phyloP scores from a whole-genome alignment of 2,113 vertebrate species.

The Toxostoma redivivum region DNA sequence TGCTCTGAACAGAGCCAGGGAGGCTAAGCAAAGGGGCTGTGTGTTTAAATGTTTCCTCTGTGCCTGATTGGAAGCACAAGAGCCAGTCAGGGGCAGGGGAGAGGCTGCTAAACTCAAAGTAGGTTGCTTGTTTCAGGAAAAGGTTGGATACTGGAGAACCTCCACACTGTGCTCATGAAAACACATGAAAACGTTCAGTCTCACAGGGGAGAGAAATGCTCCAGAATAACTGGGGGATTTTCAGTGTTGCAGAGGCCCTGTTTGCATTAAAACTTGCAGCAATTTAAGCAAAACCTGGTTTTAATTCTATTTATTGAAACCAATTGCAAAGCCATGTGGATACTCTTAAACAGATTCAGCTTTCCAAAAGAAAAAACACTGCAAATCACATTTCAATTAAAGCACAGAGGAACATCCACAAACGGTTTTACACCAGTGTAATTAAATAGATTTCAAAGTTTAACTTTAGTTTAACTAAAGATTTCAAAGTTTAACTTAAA shows the following conservation, averaged over 20 bases:
- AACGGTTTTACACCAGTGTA: neutral
- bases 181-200: neutral
- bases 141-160: slow-evolving; percentile 32
- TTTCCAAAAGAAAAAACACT: neutral
- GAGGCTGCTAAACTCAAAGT: slow-evolving; percentile 47
- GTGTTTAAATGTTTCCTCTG: slow-evolving; percentile 56
- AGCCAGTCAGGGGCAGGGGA: slow-evolving; percentile 59
- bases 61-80: slow-evolving; percentile 54
- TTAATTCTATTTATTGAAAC: slow-evolving; percentile 11
- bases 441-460: neutral
- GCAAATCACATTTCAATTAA: neutral
- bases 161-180: neutral
- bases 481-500: neutral
- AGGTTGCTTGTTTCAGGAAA: slow-evolving; percentile 42
- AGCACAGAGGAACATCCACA: neutral
- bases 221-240: neutral
- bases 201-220: neutral
- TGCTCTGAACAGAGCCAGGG: slow-evolving; percentile 45
- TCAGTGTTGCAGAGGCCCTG: neutral
- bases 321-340: neutral
- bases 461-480: neutral
- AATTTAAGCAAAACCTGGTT: neutral
- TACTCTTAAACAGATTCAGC: neutral
- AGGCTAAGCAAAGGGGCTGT: slow-evolving; percentile 13
- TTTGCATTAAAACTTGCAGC: neutral